phyloP scores from a whole-genome alignment of 2,113 vertebrate species.

The Megaptera novaeangliae region DNA sequence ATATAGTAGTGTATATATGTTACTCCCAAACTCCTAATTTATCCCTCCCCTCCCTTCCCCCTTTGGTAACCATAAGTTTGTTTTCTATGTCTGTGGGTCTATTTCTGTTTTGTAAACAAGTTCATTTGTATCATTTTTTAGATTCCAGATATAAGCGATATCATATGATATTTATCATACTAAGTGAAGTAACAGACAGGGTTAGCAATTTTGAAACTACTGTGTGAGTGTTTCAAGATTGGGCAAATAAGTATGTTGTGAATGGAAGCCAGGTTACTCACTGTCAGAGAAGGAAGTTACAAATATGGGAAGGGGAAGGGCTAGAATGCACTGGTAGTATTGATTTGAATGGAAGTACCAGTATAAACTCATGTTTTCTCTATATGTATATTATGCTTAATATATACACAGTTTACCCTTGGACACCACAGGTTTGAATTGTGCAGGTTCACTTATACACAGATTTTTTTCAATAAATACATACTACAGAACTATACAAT shows the following conservation, averaged over 20 bases:
- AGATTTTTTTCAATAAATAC: not conserved
- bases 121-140: not conserved
- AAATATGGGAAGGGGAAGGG: no score
- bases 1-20: not conserved
- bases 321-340: accelerated
- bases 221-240: not conserved
- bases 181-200: not conserved
- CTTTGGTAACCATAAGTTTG: not conserved
- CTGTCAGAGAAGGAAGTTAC: not conserved
- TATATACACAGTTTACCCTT: not conserved
- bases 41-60: no score
- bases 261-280: not conserved
- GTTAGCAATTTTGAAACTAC: not conserved
- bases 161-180: not conserved
- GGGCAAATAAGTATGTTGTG: not conserved
- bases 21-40: not conserved
- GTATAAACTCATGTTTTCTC: not conserved
- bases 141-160: not conserved
- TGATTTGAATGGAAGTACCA: not conserved
- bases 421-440: not conserved
- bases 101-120: not conserved
- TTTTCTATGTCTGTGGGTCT: not conserved
- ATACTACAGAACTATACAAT: not conserved
- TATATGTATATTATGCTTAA: accelerated
- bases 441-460: not conserved